Base-by-base conservation (phyloP, 2,888 invertebrate genomes). In the Brachypterus glaber region DNA sequence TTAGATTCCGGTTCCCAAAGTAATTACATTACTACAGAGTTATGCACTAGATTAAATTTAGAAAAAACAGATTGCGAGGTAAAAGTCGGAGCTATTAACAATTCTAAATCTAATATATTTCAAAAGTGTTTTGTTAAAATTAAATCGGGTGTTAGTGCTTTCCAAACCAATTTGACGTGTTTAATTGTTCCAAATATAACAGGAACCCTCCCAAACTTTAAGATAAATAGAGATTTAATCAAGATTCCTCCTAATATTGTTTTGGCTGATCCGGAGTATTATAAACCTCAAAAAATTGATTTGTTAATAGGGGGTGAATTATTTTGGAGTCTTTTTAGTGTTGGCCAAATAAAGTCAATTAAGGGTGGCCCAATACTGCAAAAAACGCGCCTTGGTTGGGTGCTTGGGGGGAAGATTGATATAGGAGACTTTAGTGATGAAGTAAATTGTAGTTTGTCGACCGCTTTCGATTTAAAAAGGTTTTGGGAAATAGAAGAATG, bases 1-100 rank as follows among this genome's bases (percentile, higher is more conserved):
- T 30, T 45, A 7, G 37, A 41, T 30, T 41, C 39, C 14, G 42
- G 40, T 9, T 39, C 35, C 13, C 41, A 45, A 18, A 41, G 39
- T 2, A 41, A 36, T 33, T 43, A 39, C 16, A 37, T 43, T 4
- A 45, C 40, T 4, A 24, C 31, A 2, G 30, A 33, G 11, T 37
- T 46, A 27, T 41, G 43, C 27, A 27, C 39, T 13, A 33, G 32
- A 21, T 30, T 42, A 16, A 39, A 41, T 17, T 16, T 46, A 15
- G 17, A 12, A 7, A 37, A 21, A 35, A 32, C 24, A 11, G 27
- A 32, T 13, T 12, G 15, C 9, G 36, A 41, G 8, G 24, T 43
- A 32, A 25, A 24, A 12, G 25, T 31, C 4, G 37, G 31, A n/a
- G n/a, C n/a, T n/a, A n/a, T n/a, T n/a, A n/a, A n/a, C n/a, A n/a